Conservation (phyloP, 2,797 vertebrate genomes). For the Lepus townsendii region DNA sequence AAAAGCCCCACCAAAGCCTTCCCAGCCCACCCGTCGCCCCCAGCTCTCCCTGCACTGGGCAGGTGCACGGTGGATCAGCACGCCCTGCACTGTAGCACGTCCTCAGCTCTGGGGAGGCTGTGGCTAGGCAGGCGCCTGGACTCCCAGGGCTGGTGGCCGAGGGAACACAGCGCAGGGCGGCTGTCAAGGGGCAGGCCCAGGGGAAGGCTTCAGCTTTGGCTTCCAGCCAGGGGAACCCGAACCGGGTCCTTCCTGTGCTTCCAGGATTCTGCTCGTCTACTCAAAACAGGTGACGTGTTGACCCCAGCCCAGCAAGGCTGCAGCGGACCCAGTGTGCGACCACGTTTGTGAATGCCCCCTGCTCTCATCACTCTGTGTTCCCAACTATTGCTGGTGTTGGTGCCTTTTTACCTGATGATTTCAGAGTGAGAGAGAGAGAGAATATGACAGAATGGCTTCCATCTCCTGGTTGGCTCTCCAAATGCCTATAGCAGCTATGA, state of each 20-base stretch:
- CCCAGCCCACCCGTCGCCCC: constrained; percentile 33
- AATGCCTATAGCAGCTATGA: too few species aligned
- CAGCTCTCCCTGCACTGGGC: fast-evolving
- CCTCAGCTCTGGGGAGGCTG: background rate
- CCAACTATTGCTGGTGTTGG: fast-evolving
- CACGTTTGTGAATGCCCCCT: fast-evolving
- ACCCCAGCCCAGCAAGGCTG: background rate
- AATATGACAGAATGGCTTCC: background rate
- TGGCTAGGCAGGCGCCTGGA: fast-evolving
- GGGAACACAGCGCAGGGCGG: background rate
- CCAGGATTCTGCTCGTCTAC: background rate
- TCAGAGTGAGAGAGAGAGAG: background rate
- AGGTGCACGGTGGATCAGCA: fast-evolving
- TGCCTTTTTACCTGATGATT: background rate
- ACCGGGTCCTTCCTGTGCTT: fast-evolving
- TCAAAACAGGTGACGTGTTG: fast-evolving
- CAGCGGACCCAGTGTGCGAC: fast-evolving
- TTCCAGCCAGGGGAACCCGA: background rate
- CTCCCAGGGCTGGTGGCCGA: fast-evolving
- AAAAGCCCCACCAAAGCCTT: constrained; percentile 61
- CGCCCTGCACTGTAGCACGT: fast-evolving
- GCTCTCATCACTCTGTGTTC: fast-evolving
- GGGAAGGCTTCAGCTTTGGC: background rate
- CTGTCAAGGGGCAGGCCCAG: background rate
- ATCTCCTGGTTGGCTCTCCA: too few species aligned